Conservation (phyloP, 23 tunicate species). For the Clavelina lepadiformis region DNA sequence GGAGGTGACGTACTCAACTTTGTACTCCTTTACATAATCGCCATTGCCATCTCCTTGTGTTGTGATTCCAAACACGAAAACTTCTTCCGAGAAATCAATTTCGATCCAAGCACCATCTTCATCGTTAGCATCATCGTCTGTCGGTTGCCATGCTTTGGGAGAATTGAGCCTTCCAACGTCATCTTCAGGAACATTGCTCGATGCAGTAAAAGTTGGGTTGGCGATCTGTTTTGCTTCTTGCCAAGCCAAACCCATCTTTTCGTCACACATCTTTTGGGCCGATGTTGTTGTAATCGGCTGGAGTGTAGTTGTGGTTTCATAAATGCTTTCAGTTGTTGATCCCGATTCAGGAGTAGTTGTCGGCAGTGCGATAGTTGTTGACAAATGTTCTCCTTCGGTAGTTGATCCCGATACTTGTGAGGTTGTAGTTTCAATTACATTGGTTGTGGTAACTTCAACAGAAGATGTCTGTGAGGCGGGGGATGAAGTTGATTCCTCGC, state of each 20-base stretch:
- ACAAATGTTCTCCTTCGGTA: constrained; percentile 1
- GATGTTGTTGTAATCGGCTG: not conserved
- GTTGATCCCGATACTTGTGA: constrained; percentile 16
- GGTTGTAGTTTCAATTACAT: too few species aligned
- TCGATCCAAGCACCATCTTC: constrained; percentile 56
- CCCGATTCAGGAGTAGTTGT: too few species aligned
- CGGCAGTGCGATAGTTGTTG: not conserved
- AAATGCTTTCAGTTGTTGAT: too few species aligned
- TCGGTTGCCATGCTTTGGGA: constrained; percentile 57
- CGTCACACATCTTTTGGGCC: constrained; percentile 39
- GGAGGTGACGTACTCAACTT: constrained; percentile 13
- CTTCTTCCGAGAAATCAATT: constrained; percentile 14
- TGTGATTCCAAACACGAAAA: constrained; percentile 35
- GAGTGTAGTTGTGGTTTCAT: not conserved
- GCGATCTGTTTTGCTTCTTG: constrained; percentile 19
- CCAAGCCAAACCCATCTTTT: constrained; percentile 65
- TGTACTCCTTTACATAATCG: constrained; percentile 32
- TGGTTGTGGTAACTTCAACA: constrained; percentile 26
- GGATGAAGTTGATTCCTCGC: not conserved
- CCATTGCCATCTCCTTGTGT: constrained; percentile 82
- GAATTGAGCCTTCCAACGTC: constrained; percentile 23
- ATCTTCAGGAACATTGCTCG: constrained; percentile 37
- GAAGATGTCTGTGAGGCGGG: not conserved
- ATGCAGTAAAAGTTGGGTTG: constrained; percentile 41
- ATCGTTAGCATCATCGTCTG: constrained; percentile 29